Evolutionary conservation across 2,113 vertebrate species (phyloP).

Genomic region (Muntiacus reevesi): DNA sequence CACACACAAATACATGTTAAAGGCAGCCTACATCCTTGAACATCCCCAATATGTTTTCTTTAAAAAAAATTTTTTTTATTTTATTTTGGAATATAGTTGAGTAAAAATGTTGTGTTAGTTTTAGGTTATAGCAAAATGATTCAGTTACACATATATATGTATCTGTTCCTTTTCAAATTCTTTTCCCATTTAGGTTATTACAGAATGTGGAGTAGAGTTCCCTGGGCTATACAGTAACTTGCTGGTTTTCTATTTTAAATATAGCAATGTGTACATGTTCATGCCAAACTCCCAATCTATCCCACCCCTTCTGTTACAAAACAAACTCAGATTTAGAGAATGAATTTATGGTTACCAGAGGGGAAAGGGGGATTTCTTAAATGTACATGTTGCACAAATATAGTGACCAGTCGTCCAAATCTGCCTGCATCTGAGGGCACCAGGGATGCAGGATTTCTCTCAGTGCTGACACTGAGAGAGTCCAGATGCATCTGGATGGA

Average conservation of each 20-base stretch:
- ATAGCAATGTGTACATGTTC: neutral
- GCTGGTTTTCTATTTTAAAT: neutral
- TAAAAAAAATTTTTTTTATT: neutral
- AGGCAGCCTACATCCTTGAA: neutral
- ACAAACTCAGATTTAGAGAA: neutral
- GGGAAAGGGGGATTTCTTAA: neutral
- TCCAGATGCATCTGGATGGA: neutral
- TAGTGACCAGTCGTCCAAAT: neutral
- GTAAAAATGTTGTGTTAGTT: neutral
- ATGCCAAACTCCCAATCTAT: neutral
- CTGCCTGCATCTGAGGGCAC: neutral
- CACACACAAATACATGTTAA: neutral
- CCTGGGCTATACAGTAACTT: neutral
- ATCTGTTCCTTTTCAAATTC: neutral
- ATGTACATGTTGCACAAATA: too few relatives aligned
- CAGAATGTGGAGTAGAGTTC: neutral
- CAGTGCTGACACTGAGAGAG: neutral
- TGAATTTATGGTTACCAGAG: neutral
- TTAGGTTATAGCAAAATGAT: neutral
- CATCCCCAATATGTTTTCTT: neutral
- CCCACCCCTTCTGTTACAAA: neutral
- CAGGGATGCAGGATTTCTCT: neutral
- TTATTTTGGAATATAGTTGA: neutral
- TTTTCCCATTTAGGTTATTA: neutral
- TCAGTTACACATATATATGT: neutral